These are phyloP conservation scores for Hippopotamus amphibius DNA, from an alignment of 2,113 vertebrate genomes.

Conservation along the genomic window DNA sequence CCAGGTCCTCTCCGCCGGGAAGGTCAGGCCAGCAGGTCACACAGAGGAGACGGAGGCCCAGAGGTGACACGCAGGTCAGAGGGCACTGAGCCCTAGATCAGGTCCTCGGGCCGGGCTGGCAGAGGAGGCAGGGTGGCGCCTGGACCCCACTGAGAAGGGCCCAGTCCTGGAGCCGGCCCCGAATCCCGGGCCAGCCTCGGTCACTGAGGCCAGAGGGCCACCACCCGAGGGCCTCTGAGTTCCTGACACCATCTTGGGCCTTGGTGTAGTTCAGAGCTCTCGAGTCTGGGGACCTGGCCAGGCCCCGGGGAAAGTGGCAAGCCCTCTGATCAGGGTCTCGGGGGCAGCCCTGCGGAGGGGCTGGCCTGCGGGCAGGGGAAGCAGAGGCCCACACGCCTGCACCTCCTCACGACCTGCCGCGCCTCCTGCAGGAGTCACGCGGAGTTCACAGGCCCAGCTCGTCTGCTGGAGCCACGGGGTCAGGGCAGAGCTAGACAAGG, in stretches of 20 bases:
- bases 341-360: not conserved
- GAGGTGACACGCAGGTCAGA: not conserved
- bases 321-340: not conserved
- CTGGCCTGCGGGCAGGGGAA: not conserved
- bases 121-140: not conserved
- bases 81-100: not conserved
- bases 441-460: not conserved
- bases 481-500: not conserved
- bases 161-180: fast-evolving
- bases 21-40: not conserved
- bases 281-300: fast-evolving
- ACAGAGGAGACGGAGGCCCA: not conserved
- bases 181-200: not conserved
- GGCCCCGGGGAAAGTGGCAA: not conserved
- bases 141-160: fast-evolving
- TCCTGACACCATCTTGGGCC: not conserved
- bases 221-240: not conserved
- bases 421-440: not conserved
- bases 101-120: too few relatives aligned
- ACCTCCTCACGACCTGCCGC: fast-evolving
- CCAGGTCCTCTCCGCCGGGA: not conserved
- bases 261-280: not conserved
- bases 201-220: not conserved
- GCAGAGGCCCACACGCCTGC: not conserved
- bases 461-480: not conserved